Conservation (phyloP, 2,113 vertebrate genomes). For the Pantherophis guttatus region DNA sequence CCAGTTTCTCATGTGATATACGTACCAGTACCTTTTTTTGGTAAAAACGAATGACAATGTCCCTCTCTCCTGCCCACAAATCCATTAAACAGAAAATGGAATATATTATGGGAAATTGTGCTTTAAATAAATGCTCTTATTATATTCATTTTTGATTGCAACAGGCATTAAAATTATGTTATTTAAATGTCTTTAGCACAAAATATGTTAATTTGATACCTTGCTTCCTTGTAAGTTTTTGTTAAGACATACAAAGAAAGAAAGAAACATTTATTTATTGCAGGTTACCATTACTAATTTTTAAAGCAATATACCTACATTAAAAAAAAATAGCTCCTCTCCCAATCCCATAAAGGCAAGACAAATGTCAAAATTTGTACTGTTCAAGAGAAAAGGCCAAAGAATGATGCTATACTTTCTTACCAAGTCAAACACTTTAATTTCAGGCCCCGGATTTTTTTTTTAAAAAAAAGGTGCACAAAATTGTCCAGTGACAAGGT, state of each 20-base stretch:
- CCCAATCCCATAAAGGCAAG: constrained; percentile 23
- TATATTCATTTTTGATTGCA: constrained; percentile 60
- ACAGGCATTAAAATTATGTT: constrained; percentile 63
- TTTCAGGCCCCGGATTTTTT: constrained; percentile 1
- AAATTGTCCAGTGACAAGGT: background rate
- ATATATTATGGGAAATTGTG: constrained; percentile 44
- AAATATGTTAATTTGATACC: constrained; percentile 70
- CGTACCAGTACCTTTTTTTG: accelerated
- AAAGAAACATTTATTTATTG: constrained; percentile 50
- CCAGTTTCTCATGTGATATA: background rate
- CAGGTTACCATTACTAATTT: constrained; percentile 39
- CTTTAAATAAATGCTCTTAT: constrained; percentile 56
- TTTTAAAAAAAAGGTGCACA: constrained; percentile 12
- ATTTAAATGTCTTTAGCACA: constrained; percentile 69
- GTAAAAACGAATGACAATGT: constrained; percentile 16
- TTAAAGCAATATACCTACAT: constrained; percentile 45
- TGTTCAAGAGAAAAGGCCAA: background rate
- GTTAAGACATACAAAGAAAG: constrained; percentile 52
- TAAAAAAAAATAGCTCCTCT: background rate
- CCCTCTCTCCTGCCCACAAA: constrained; percentile 13
- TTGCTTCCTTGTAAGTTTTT: constrained; percentile 66
- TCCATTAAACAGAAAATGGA: constrained; percentile 11
- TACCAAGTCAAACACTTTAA: constrained; percentile 34
- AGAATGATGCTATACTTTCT: constrained; percentile 8
- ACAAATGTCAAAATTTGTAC: constrained; percentile 24